Base-by-base conservation (phyloP, 2,113 vertebrate genomes). In the Dromas ardeola region DNA sequence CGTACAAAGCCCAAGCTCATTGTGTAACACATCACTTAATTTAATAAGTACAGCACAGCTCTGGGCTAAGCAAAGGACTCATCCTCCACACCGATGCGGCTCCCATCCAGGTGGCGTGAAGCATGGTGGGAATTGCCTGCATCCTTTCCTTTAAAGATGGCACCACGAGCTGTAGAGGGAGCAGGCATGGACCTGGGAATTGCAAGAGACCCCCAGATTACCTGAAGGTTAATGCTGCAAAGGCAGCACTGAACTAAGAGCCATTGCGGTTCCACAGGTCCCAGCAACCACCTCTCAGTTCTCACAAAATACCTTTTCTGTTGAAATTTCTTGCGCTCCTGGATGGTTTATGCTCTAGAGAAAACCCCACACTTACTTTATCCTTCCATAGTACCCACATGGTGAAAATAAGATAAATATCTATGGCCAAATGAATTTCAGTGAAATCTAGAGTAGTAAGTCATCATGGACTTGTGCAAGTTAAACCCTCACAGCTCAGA, bases 131-230 rank as follows among this genome's bases (percentile, higher is more conserved):
- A 93, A 21, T 53, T 1, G 1, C 18, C 40, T 42, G 15, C 30
- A 30, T 65, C 43, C 15, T 66, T 36, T 43, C 63, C 36, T 40
- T 69, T 16, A n/a, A 59, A 59, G 7, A 8, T 1, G 18, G 45
- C 7, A 27, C 58, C 50, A 27, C 34, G 49, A 21, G 10, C 32
- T 43, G 29, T 9, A 65, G 71, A 50, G 26, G 20, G 13, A 56
- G 6, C 11, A 15, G 25, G 30, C 5, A 6, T 5, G 12, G 11
- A 53, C 56, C 62, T 2, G 1, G 50, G n/a, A 22, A 22, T 6
- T 38, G 17, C 38, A 47, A 32, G 27, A 50, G 36, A 83, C 29
- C 0, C 0, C 0, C 70, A 76, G 47, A 50, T 22, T 17, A 45
- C 22, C 52, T 15, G 18, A 69, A 61, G 10, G 5, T 36, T 7